Evolutionary conservation across 2,888 invertebrate species (phyloP), one percentile per base, ranked within the genome.

Genomic region (Stenichneumon culpator): DNA sequence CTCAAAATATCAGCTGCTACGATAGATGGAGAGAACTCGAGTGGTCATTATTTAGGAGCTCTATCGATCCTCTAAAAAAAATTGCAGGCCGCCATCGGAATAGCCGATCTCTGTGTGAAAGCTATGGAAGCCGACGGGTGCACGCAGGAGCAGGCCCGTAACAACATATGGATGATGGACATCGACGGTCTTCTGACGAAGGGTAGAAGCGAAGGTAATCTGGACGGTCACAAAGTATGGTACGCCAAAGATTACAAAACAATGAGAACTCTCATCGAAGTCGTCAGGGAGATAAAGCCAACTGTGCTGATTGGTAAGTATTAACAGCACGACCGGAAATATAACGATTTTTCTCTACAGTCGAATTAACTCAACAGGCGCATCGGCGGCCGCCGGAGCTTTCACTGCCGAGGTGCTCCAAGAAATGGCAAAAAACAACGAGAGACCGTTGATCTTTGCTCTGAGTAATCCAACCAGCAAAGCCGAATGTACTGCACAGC

Each of bases 401-500:
- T 99, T 99, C 94, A 99, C 98, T 0, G 96, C 97, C 7, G 97
- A 97, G 88, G 96, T 99, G 70, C 94, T 99, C 73, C 95, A 96
- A 90, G 96, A 96, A 89, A 99, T 99, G 99, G 98, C 97, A 0
- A 94, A 95, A 81, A 97, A 97, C 93, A 98, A 98, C 89, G 97
- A 98, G 3, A 95, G 97, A 75, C 99, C 99, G 0, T 96, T 99
- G 88, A 97, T 99, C 87, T 99, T 99, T 93, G 99, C 99, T 11
- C 95, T 99, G 60, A 99, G 99, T 89, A 99, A 99, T 95, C 99
- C 99, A 6, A 99, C 99, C 0, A 97, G 97, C 94, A 98, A 98
- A 95, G 99, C 99, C 0, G 99, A 99, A 94, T 99, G 99, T 93
- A 99, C 99, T 0, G 99, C 99, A 2, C 97, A 99, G 91, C 97